These are phyloP conservation scores for Montifringilla adamsi DNA, from an alignment of 2,113 vertebrate genomes.

Conservation along the genomic window DNA sequence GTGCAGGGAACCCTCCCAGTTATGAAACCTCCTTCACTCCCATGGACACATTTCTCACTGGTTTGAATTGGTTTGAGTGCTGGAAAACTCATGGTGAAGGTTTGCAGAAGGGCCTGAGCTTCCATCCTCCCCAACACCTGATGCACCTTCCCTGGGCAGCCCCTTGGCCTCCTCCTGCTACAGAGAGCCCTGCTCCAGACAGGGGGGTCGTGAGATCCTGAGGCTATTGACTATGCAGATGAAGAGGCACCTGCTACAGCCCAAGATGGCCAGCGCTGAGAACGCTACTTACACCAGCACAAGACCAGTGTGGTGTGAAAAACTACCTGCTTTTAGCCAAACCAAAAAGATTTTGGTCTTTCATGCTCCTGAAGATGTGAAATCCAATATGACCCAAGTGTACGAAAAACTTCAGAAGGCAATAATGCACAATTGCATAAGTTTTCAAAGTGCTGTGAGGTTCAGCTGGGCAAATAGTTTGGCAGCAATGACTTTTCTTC, in stretches of 20 bases:
- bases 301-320: background rate
- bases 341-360: background rate
- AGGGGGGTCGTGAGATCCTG: accelerated
- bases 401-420: background rate
- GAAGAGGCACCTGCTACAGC: background rate
- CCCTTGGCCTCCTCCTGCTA: background rate
- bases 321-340: background rate
- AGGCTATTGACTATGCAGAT: background rate
- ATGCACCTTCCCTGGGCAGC: background rate
- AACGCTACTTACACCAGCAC: background rate
- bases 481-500: background rate
- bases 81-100: background rate
- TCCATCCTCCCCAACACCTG: background rate
- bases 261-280: accelerated
- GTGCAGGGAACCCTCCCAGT: background rate
- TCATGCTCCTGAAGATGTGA: background rate
- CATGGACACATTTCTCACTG: background rate
- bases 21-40: background rate
- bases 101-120: background rate
- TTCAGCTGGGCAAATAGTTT: background rate
- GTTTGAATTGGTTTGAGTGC: background rate
- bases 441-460: background rate
- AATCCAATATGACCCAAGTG: background rate
- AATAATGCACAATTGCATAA: accelerated
- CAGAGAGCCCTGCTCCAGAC: background rate